Percentiles rank a stretch among this genome's conserved stretches.
These are phyloP conservation scores for Phalacrocorax pelagicus DNA, from an alignment of 2,113 vertebrate species.

Conservation along the genomic window DNA sequence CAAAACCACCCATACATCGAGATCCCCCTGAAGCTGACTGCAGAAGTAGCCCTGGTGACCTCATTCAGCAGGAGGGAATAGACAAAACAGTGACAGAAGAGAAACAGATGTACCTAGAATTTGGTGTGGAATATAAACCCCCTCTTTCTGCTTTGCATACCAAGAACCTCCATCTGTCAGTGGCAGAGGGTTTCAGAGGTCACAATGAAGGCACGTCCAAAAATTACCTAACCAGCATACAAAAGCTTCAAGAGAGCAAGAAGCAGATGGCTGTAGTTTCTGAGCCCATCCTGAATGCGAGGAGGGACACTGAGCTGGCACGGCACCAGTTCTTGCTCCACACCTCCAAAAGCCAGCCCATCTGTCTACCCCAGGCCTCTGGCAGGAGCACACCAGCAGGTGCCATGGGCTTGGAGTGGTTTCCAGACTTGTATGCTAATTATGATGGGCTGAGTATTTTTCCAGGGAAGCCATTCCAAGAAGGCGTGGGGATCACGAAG, in stretches of 20 bases:
- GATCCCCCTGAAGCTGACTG: not conserved
- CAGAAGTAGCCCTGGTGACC: not conserved
- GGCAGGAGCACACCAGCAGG: not conserved
- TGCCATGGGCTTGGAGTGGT: constrained; percentile 72
- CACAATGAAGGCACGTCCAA: not conserved
- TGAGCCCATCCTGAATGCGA: not conserved
- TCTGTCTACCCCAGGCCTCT: not conserved
- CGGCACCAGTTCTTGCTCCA: not conserved
- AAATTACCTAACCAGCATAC: not conserved
- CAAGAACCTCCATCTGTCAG: not conserved
- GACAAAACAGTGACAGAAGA: not conserved
- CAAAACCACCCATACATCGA: accelerated
- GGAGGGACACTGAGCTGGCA: not conserved
- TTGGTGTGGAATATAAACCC: not conserved
- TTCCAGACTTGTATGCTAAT: constrained; percentile 71
- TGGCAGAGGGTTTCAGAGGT: not conserved
- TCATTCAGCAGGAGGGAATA: accelerated
- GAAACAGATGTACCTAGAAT: not conserved
- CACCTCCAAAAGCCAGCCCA: not conserved
- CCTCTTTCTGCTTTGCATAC: not conserved
- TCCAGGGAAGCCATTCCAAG: not conserved
- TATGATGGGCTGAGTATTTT: constrained; percentile 51
- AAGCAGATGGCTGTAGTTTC: not conserved
- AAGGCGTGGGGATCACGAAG: accelerated
- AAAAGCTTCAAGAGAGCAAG: not conserved